A percentile compares a stretch with the other conserved stretches of the same genome.
Conservation (phyloP, 1,140 invertebrate genomes). For the Bombus ignitus region DNA sequence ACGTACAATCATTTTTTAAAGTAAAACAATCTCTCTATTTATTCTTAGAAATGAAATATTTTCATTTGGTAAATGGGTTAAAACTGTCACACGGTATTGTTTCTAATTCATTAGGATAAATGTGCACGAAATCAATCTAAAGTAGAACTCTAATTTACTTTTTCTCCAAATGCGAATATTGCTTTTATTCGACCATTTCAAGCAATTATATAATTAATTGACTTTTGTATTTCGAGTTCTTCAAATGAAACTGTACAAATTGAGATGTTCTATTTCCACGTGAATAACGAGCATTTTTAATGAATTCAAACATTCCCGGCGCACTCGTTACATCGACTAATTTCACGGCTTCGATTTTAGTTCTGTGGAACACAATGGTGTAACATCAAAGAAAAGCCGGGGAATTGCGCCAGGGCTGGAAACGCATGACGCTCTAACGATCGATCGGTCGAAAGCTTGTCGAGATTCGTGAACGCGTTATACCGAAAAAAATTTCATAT, state of each 20-base stretch:
- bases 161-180: no score
- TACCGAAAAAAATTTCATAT: background rate
- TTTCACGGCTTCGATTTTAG: conserved; percentile 26
- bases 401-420: background rate
- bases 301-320: background rate
- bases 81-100: background rate
- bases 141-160: background rate
- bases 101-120: background rate
- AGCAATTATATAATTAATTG: background rate
- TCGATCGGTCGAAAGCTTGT: background rate
- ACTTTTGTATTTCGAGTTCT: background rate
- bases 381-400: conserved; percentile 3
- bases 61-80: background rate
- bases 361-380: background rate
- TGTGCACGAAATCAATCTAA: background rate
- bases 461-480: background rate
- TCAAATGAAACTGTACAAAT: background rate
- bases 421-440: background rate
- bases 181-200: background rate
- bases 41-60: background rate
- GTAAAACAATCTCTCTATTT: no score
- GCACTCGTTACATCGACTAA: background rate
- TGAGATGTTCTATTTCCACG: background rate
- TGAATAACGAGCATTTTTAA: background rate
- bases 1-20: no score